A percentile compares a stretch with the other conserved stretches of the same genome.
Evolutionary conservation across 2,113 vertebrate species (phyloP).

Genomic region (Dendrocopos noguchii): DNA sequence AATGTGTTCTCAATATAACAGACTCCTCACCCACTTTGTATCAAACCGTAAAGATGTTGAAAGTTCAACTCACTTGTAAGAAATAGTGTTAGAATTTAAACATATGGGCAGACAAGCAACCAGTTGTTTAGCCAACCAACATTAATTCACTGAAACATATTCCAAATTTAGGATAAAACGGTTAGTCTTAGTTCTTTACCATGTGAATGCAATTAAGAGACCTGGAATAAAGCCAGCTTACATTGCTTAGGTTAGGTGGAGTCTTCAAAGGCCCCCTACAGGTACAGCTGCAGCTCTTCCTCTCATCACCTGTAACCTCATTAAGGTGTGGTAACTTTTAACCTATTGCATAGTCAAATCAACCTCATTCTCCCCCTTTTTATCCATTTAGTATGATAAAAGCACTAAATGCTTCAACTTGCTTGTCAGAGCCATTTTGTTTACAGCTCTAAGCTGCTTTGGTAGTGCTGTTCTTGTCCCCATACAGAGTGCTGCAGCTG

Average conservation of each 20-base stretch:
- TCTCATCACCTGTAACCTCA: neutral
- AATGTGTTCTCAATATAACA: neutral
- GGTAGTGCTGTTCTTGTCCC: neutral
- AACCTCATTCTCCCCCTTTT: neutral
- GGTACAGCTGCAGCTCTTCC: neutral
- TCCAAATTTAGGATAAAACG: neutral
- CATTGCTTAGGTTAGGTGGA: neutral
- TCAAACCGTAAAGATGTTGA: neutral
- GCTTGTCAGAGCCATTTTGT: neutral
- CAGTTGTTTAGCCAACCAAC: neutral
- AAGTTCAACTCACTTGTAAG: neutral
- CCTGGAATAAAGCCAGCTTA: neutral
- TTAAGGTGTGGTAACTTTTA: neutral
- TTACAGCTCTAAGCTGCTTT: neutral
- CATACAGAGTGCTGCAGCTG: neutral
- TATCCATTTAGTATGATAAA: neutral
- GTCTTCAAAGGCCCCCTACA: neutral
- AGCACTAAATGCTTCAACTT: neutral
- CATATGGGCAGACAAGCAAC: neutral
- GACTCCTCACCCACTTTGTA: neutral
- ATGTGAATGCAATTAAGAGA: neutral
- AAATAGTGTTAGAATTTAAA: neutral
- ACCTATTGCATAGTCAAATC: neutral
- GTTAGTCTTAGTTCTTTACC: neutral
- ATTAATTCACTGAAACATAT: neutral